These are phyloP conservation scores for Melanogrammus aeglefinus DNA, from an alignment of 2,797 vertebrate genomes.

Conservation along the genomic window DNA sequence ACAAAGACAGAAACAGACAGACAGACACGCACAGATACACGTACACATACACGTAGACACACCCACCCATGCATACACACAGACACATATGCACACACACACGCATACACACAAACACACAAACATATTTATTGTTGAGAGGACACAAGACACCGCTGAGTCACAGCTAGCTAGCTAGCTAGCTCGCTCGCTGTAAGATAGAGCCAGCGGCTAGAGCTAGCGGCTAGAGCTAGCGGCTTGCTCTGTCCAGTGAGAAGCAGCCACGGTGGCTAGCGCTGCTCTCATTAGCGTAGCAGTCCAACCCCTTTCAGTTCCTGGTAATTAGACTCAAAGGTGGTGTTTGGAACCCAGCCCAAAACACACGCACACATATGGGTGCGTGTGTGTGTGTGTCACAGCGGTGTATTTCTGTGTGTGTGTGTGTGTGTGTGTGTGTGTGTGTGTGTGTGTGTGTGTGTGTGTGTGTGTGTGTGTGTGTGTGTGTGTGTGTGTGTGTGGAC, in stretches of 20 bases:
- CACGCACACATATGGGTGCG: conserved; percentile 25
- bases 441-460: no score
- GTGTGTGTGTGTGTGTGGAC: background rate
- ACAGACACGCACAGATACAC: background rate
- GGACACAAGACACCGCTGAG: background rate
- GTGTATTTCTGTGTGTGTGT: no score
- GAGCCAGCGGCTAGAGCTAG: background rate
- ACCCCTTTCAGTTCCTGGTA: conserved; percentile 71
- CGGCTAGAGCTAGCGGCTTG: conserved; percentile 20
- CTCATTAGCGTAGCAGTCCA: conserved; percentile 69
- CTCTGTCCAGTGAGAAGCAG: conserved; percentile 49
- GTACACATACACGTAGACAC: background rate
- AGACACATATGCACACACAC: no score
- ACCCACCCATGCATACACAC: background rate
- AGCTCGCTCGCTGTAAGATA: background rate
- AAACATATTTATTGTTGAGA: background rate
- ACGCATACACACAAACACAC: background rate
- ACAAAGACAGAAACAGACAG: no score
- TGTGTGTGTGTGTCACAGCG: no score
- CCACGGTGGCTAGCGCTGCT: conserved; percentile 70
- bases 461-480: no score
- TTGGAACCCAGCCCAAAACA: conserved; percentile 72
- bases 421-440: no score
- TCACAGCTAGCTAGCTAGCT: background rate
- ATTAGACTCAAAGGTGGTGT: conserved; percentile 79